Percentiles rank a stretch among this genome's conserved stretches.
Conservation (phyloP, 2,113 vertebrate genomes). For the Proteles cristata region DNA sequence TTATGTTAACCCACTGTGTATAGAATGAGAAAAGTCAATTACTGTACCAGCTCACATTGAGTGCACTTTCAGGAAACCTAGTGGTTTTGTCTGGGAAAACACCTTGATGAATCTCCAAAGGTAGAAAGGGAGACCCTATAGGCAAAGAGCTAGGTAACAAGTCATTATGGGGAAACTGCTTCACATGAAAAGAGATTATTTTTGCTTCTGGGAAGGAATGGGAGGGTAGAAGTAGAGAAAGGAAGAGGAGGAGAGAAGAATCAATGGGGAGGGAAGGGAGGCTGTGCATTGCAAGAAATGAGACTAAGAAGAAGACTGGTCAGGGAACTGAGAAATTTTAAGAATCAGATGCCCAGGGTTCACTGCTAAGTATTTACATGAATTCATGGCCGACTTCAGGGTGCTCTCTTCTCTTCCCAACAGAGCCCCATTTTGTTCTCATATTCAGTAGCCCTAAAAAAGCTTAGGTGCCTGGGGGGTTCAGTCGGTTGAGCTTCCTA, state of each 20-base stretch:
- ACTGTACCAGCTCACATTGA: neutral
- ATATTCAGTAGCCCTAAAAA: neutral
- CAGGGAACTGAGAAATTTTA: neutral
- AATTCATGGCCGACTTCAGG: too few relatives aligned
- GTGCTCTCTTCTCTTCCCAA: neutral
- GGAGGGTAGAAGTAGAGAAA: neutral
- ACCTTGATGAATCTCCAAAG: neutral
- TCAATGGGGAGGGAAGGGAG: neutral
- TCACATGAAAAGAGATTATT: neutral
- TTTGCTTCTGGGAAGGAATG: neutral
- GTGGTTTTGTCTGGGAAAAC: neutral
- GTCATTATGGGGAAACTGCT: neutral
- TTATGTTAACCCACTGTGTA: neutral
- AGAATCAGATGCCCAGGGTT: neutral
- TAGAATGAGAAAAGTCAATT: slow-evolving; percentile 39
- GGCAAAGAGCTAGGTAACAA: neutral
- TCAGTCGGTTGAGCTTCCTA: too few relatives aligned
- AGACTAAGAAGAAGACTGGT: neutral
- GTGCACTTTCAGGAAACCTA: neutral
- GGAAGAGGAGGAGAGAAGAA: neutral
- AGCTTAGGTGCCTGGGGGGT: too few relatives aligned
- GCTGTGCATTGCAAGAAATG: neutral
- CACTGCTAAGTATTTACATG: neutral
- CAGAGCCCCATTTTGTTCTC: neutral
- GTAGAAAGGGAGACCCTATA: neutral